Evolutionary conservation across 2,888 invertebrate genomes (phyloP), one percentile per base, ranked within the genome.

Genomic region (Epiperipatus broadwayi): DNA sequence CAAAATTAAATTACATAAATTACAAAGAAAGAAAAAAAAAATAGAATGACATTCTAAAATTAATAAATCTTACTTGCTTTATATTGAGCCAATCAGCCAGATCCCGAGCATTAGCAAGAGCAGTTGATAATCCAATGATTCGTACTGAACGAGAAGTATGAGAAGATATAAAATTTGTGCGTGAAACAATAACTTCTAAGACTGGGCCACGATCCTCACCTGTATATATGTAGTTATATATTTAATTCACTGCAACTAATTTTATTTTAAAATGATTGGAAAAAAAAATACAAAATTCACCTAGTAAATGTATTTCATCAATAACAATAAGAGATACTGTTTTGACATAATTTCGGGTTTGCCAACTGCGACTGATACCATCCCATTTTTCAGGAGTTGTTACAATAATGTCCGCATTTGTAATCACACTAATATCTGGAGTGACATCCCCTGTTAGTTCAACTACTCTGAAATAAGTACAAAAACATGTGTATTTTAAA

Each of bases 311-410:
- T 50, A 97, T 95, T 64, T 99, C 97, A 57, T 99, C 97, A 46
- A 99, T 93, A 21, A 97, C 75, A 45, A 95, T 79, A 5, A 95
- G 65, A 0, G 79, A 75, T 0, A 95, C 89, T 51, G 83, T 54
- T 49, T 61, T 59, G 0, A 99, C 95, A 53, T 95, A 99, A 57
- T 75, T 77, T 48, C 97, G 70, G 0, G 85, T 91, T 55, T 93
- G 89, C 95, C 95, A 99, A 44, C 85, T 87, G 42, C 95, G 71
- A 61, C 89, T 91, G 52, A 99, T 84, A 38, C 95, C 95, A 60
- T 99, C 97, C 97, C 97, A 99, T 59, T 99, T 99, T 62, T 99
- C 97, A 0, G 97, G 97, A 0, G 97, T 99, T 0, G 97, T 97
- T 16, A 99, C 87, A 48, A 99, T 95, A 1, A 99, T 75, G 56